Percentiles rank a stretch among this genome's conserved stretches.
Evolutionary conservation across 2,888 invertebrate species (phyloP).

Genomic region (Branchipolynoe longqiensis): DNA sequence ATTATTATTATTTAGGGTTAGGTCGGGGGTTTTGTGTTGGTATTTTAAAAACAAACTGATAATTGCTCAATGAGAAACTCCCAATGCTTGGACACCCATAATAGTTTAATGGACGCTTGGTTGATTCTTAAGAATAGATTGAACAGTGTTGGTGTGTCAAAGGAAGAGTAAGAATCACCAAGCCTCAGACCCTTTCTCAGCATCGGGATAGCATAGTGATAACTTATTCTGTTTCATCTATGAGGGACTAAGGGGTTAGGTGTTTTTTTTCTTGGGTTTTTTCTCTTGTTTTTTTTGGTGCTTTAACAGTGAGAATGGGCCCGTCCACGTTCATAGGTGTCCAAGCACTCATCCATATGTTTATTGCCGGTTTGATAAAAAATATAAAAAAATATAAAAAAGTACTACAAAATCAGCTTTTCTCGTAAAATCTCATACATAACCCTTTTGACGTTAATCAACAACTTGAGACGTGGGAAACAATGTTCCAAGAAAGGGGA

Average conservation of each 20-base stretch:
- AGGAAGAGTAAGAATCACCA: conserved; percentile 37
- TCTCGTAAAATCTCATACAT: not conserved
- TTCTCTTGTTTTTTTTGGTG: not conserved
- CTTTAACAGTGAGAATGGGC: conserved; percentile 24
- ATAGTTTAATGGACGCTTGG: not conserved
- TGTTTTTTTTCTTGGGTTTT: not conserved
- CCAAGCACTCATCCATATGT: not conserved
- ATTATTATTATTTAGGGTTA: not conserved
- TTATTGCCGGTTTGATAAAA: not conserved
- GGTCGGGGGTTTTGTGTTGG: no score
- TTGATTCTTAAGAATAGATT: not conserved
- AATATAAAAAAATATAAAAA: no score
- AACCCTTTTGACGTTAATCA: conserved; percentile 29
- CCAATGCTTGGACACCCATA: conserved; percentile 3
- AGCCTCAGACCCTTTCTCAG: conserved; percentile 50
- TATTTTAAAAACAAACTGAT: no score
- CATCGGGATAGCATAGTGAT: not conserved
- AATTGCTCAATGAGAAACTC: no score
- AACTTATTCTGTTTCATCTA: not conserved
- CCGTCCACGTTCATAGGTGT: conserved; percentile 10
- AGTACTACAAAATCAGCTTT: no score
- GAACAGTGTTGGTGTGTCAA: conserved; percentile 50
- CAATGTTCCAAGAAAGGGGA: not conserved
- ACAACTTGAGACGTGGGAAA: not conserved
- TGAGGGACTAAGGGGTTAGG: conserved; percentile 10